Percentiles rank a stretch among this genome's conserved stretches.
phyloP scores from a whole-genome alignment of 2,113 vertebrate species.

The Emberiza fucata region DNA sequence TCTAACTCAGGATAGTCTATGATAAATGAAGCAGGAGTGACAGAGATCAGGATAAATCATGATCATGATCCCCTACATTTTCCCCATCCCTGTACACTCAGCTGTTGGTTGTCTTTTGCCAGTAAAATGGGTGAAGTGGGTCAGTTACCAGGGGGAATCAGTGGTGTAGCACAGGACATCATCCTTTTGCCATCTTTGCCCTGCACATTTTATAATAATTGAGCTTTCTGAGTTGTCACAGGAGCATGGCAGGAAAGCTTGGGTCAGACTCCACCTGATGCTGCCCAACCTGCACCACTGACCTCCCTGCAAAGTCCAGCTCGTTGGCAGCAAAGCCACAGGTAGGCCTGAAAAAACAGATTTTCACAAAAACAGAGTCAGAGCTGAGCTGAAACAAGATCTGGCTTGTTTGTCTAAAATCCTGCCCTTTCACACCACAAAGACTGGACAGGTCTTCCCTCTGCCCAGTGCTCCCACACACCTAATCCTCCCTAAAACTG shows the following conservation, averaged over 20 bases:
- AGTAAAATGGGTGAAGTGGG: not conserved
- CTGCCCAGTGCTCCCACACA: not conserved
- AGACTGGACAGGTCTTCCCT: not conserved
- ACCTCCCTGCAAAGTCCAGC: not conserved
- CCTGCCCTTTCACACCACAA: not conserved
- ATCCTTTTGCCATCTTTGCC: not conserved
- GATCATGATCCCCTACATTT: not conserved
- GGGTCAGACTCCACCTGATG: accelerated
- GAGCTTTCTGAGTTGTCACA: not conserved
- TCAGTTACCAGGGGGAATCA: not conserved
- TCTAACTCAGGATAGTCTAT: not conserved
- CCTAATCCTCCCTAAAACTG: not conserved
- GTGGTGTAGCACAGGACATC: not conserved
- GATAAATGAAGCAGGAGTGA: not conserved
- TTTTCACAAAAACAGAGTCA: not conserved
- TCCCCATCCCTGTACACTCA: not conserved
- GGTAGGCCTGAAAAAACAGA: not conserved
- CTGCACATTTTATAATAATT: not conserved
- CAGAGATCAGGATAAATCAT: not conserved
- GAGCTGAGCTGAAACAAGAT: not conserved
- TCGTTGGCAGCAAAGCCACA: not conserved
- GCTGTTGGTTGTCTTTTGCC: not conserved
- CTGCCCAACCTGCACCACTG: not conserved
- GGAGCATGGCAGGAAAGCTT: not conserved
- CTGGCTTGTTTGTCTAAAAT: not conserved